These are phyloP conservation scores for Diplodus sargus DNA, from an alignment of 2,797 vertebrate genomes.

Conservation along the genomic window DNA sequence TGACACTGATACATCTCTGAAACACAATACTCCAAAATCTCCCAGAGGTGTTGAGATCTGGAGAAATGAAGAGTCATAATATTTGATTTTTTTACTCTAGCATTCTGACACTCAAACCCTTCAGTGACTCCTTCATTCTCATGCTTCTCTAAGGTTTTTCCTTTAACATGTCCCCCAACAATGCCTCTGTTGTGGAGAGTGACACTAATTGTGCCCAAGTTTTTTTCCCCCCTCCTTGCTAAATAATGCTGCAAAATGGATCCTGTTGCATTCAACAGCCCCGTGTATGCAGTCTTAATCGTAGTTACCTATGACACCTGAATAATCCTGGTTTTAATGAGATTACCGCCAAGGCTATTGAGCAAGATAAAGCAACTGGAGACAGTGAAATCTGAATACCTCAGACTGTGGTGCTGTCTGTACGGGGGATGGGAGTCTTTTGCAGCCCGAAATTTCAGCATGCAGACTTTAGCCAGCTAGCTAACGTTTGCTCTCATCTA, in stretches of 20 bases:
- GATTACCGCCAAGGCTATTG: conserved; percentile 1
- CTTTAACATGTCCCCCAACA: neutral
- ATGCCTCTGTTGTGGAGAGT: neutral
- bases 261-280: neutral
- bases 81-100: neutral
- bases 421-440: conserved; percentile 21
- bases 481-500: neutral
- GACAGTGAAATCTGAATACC: conserved; percentile 7
- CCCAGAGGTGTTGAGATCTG: neutral
- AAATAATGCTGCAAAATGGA: neutral
- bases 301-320: neutral
- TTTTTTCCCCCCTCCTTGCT: neutral
- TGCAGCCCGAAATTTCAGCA: conserved; percentile 4
- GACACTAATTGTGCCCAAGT: neutral
- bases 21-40: neutral
- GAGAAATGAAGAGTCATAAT: neutral
- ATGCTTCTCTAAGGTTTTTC: neutral
- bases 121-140: neutral
- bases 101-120: neutral
- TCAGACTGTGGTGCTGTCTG: neutral
- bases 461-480: neutral
- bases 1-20: neutral
- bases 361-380: neutral
- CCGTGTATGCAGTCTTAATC: neutral
- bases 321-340: neutral